Evolutionary conservation across 2,888 invertebrate genomes (phyloP).

Genomic region (Drosophila rubida): DNA sequence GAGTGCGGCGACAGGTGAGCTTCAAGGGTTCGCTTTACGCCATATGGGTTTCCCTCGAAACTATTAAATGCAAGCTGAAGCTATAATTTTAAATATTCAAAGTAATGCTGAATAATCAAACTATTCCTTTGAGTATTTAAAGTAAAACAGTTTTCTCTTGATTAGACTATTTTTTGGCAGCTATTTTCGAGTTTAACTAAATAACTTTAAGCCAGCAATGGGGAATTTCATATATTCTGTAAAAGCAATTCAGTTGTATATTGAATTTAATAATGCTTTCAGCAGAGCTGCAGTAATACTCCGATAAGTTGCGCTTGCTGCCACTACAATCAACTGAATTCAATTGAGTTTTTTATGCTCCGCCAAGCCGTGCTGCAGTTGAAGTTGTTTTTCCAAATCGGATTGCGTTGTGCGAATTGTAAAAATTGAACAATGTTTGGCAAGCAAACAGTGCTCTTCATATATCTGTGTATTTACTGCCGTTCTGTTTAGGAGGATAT

Average conservation of each 20-base stretch:
- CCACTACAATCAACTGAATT: background rate
- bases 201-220: background rate
- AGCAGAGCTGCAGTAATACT: background rate
- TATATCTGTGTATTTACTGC: background rate
- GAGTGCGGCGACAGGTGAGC: constrained; percentile 6
- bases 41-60: background rate
- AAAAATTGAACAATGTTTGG: background rate
- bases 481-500: background rate
- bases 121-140: no score
- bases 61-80: background rate
- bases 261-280: background rate
- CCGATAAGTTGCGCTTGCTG: background rate
- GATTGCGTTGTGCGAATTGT: background rate
- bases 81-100: background rate
- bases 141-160: no score
- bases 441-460: background rate
- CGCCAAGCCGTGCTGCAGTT: background rate
- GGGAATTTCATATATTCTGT: no score
- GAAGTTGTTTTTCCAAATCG: background rate
- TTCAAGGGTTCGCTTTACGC: constrained; percentile 2
- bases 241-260: background rate
- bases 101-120: background rate
- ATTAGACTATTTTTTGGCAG: no score
- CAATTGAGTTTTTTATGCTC: background rate
- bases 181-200: no score